Conservation (phyloP, 2,888 invertebrate species). For the Drosophila rellima region DNA sequence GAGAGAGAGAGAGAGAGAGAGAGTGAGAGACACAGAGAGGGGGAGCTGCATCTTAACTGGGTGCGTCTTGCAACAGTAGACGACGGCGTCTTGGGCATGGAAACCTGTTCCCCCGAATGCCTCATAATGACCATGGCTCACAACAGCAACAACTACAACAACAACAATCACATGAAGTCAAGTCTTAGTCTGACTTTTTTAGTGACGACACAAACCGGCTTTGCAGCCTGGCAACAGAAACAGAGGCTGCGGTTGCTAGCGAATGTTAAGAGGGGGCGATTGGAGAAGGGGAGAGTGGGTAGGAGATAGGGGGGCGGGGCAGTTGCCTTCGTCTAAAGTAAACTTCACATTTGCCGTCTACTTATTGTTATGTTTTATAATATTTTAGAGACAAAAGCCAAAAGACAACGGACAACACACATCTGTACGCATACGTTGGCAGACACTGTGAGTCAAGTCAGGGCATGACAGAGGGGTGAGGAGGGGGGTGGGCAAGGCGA, state of each 20-base stretch:
- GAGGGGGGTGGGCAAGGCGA: constrained; percentile 53
- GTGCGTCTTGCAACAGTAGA: constrained; percentile 77
- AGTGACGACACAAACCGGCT: constrained; percentile 80
- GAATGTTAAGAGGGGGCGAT: background rate
- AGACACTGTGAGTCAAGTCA: constrained; percentile 33
- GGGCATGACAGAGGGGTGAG: background rate
- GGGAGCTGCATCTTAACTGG: constrained; percentile 53
- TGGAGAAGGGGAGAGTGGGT: background rate
- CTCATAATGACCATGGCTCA: constrained; percentile 53
- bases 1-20: background rate
- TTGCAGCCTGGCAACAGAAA: constrained; percentile 44
- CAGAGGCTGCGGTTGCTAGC: background rate
- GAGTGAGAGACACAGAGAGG: too few species aligned
- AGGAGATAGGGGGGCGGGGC: constrained; percentile 12
- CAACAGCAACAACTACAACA: constrained; percentile 27
- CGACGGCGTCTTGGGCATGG: constrained; percentile 40
- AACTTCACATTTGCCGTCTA: constrained; percentile 74
- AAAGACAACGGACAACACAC: constrained; percentile 15
- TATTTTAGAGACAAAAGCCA: constrained; percentile 75
- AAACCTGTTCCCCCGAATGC: constrained; percentile 60
- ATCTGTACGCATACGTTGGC: constrained; percentile 21
- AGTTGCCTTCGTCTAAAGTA: constrained; percentile 37
- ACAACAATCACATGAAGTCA: constrained; percentile 20
- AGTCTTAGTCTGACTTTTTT: constrained; percentile 58
- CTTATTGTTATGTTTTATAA: constrained; percentile 81